Evolutionary conservation across 2,113 vertebrate genomes (phyloP).

Genomic region (Rhinoderma darwinii): DNA sequence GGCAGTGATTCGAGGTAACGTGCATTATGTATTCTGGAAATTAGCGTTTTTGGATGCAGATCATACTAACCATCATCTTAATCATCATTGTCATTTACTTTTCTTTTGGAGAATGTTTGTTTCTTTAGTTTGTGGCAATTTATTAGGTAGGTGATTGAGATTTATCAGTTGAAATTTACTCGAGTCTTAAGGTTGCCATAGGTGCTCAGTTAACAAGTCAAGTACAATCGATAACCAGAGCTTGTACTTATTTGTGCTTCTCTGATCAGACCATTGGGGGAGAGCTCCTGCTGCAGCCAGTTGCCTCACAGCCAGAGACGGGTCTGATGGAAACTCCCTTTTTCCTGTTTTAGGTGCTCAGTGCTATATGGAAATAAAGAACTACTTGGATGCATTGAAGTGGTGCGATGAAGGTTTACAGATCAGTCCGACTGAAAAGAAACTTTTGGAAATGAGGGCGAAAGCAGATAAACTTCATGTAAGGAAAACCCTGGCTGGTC

Average conservation of each 20-base stretch:
- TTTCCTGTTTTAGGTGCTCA: conserved; percentile 79
- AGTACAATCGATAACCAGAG: too few relatives aligned
- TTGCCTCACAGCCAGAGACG: not conserved
- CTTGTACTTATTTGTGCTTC: too few relatives aligned
- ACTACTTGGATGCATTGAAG: conserved; percentile 79
- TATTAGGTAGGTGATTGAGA: too few relatives aligned
- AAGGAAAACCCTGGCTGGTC: not conserved
- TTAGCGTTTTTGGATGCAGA: not conserved
- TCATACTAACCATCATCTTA: not conserved
- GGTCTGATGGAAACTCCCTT: not conserved
- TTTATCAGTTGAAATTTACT: too few relatives aligned
- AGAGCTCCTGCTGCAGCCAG: not conserved
- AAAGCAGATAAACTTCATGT: conserved; percentile 90
- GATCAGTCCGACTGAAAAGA: conserved; percentile 81
- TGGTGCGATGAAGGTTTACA: conserved; percentile 93
- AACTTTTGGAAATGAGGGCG: conserved; percentile 82
- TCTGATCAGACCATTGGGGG: not conserved
- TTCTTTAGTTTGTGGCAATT: not conserved
- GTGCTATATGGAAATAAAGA: conserved; percentile 85
- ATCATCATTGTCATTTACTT: not conserved
- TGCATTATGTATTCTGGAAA: not conserved
- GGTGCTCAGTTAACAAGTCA: too few relatives aligned
- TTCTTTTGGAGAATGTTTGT: not conserved
- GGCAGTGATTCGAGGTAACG: conserved; percentile 88
- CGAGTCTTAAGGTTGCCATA: not conserved